Percentiles rank a stretch among this genome's conserved stretches.
Conservation (phyloP, 2,113 vertebrate species). For the Chaetops frenatus region DNA sequence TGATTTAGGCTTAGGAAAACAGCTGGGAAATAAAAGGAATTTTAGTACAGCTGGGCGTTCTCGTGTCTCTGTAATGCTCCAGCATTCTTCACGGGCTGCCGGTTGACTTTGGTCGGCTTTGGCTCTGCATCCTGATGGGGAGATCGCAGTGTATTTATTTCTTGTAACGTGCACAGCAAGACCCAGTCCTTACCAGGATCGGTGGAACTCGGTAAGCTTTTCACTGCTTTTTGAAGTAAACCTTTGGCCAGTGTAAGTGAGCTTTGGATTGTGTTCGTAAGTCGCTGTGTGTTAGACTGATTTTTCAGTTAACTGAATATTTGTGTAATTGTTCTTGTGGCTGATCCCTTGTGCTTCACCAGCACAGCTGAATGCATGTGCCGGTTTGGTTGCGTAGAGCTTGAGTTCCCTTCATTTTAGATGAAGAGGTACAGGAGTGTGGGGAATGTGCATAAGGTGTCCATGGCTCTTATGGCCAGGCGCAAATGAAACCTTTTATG, state of each 20-base stretch:
- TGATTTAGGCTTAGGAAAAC: neutral
- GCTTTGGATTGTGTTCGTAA: accelerated
- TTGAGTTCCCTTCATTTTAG: neutral
- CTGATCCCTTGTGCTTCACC: neutral
- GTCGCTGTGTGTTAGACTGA: neutral
- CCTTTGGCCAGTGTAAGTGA: neutral
- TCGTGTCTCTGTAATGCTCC: neutral
- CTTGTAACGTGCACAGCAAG: neutral
- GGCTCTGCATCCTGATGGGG: too few relatives aligned
- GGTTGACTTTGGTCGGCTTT: neutral
- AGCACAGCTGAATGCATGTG: neutral
- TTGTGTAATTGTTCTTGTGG: neutral
- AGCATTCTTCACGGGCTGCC: accelerated
- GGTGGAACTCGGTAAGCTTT: neutral
- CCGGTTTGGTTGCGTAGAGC: neutral
- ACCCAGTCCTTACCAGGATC: neutral
- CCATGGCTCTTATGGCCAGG: neutral
- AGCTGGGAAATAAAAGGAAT: neutral
- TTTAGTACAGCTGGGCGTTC: accelerated
- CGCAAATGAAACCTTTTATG: neutral
- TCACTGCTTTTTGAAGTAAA: neutral
- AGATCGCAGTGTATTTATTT: neutral
- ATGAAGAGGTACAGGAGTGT: accelerated
- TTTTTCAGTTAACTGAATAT: neutral
- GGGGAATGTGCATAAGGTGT: neutral